Percentiles rank a stretch among this genome's conserved stretches.
Evolutionary conservation across 2,797 vertebrate species (phyloP).

Genomic region (Poecile montanus): DNA sequence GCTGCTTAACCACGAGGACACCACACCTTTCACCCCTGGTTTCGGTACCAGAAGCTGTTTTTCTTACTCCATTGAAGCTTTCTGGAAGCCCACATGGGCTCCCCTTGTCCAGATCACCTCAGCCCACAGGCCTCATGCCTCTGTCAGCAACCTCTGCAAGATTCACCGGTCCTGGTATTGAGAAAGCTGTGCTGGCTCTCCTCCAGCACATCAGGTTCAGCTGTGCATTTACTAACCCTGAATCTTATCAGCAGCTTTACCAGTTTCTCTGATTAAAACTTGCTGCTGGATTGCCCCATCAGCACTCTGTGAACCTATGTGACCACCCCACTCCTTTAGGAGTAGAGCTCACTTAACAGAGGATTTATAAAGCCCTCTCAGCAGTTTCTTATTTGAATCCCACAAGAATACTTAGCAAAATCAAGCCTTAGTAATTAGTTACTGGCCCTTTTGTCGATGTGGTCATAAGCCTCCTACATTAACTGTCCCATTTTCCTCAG

Average conservation of each 20-base stretch:
- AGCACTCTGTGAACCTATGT: neutral
- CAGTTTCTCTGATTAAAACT: neutral
- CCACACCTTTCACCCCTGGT: neutral
- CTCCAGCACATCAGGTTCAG: neutral
- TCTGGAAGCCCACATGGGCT: fast-evolving
- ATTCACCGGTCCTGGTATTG: neutral
- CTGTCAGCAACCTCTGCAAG: neutral
- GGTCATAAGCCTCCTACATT: neutral
- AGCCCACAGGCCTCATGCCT: fast-evolving
- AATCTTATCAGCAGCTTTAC: neutral
- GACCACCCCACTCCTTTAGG: neutral
- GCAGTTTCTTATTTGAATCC: neutral
- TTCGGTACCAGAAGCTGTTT: neutral
- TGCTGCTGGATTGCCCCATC: neutral
- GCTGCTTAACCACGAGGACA: neutral
- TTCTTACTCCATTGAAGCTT: neutral
- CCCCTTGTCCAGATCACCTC: fast-evolving
- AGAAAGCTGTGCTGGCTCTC: neutral
- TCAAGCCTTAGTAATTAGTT: neutral
- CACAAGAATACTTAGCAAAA: neutral
- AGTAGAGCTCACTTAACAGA: neutral
- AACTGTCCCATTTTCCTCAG: neutral
- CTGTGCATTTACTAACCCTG: neutral
- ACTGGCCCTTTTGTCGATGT: neutral
- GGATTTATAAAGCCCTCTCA: neutral